phyloP scores from a whole-genome alignment of 2,888 invertebrate species.

The Hermaeophaga mercurialis region DNA sequence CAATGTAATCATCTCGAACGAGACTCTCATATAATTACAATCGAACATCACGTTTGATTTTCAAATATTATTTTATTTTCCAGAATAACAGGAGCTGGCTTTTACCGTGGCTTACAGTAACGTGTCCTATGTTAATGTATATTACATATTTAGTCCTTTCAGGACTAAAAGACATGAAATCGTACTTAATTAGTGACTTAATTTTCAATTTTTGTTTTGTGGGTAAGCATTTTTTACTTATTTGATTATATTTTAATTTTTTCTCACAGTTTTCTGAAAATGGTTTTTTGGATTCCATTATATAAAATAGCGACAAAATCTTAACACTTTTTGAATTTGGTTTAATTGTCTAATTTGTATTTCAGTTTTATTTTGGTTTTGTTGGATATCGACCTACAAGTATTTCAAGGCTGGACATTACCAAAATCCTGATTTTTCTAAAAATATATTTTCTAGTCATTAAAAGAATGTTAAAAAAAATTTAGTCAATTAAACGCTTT shows the following conservation, averaged over 20 bases:
- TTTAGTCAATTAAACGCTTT: background rate
- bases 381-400: conserved; percentile 12
- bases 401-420: conserved; percentile 8
- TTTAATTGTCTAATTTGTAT: conserved; percentile 7
- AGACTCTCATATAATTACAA: no score
- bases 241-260: background rate
- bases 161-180: conserved; percentile 13
- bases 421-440: background rate
- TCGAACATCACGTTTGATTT: no score
- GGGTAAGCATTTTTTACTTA: background rate
- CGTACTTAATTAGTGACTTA: background rate
- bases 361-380: conserved; percentile 17
- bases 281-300: no score
- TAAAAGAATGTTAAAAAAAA: background rate
- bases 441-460: background rate
- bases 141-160: conserved; percentile 12
- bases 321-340: no score
- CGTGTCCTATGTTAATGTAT: conserved; percentile 8
- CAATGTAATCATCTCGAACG: no score
- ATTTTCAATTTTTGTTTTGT: conserved; percentile 1
- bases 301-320: no score
- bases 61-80: conserved; percentile 22
- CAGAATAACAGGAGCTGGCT: conserved; percentile 7
- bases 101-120: conserved; percentile 17
- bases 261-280: no score